Base-by-base conservation (phyloP, 2,113 vertebrate species). In the Mohoua ochrocephala region DNA sequence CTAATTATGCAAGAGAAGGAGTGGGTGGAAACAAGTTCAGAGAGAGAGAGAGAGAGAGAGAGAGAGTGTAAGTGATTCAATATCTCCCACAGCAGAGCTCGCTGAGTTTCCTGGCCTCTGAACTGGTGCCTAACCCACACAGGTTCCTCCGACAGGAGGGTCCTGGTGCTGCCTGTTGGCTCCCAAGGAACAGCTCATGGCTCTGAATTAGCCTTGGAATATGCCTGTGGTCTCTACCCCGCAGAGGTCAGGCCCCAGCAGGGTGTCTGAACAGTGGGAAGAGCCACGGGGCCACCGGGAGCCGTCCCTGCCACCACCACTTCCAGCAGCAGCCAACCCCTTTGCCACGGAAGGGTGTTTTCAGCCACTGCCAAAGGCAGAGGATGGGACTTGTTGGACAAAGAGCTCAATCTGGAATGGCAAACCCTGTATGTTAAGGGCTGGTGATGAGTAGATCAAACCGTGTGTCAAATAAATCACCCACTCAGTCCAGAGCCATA, bases 11-110 rank as follows among this genome's bases (percentile, higher is more conserved):
- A 89, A 87, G 91, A 93, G 84, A 68, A 95, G 75, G 85, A 95
- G 93, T 96, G 88, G 93, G 91, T 89, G 94, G 94, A 96, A 95
- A 96, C 85, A 86, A 94, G 93, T 94, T 96, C 83, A 80, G 95
- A 95, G 94, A 94, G 93, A 93, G 88, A 79, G 30, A 54, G 83
- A 87, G 60, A 57, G 54, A 57, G 31, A 33, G 54, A 27, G 92
- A 90, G 86, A 75, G n/a, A 27, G 89, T 45, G 56, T 21, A 57
- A 91, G 78, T 81, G 87, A 88, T 86, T 67, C 79, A 41, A 0
- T 77, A 52, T n/a, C 92, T 93, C 76, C 86, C 85, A 56, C 24
- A 91, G 79, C 79, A 75, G 71, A 88, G 85, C 57, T 70, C 6
- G 26, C 53, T 24, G 86, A 27, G 83, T 27, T 70, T 16, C 71